These are phyloP conservation scores for Ammodytes dubius DNA, from an alignment of 2,113 vertebrate genomes.

Conservation along the genomic window DNA sequence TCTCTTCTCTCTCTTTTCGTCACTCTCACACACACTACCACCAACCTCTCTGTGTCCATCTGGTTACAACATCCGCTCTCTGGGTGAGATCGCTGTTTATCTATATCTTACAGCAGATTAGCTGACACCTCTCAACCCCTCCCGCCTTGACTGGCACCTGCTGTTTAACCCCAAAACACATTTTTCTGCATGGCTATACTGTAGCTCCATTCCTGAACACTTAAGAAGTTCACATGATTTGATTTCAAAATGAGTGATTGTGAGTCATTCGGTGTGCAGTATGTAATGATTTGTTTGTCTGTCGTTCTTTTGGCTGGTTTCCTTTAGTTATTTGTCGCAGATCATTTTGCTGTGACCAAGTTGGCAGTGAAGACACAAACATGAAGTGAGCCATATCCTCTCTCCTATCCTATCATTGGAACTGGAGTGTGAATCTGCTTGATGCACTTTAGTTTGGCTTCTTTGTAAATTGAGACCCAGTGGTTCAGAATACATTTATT, in stretches of 20 bases:
- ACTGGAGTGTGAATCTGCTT: slow-evolving; percentile 24
- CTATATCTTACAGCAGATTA: slow-evolving; percentile 69
- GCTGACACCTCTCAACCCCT: slow-evolving; percentile 56
- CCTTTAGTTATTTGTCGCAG: slow-evolving; percentile 17
- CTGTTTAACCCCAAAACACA: slow-evolving; percentile 40
- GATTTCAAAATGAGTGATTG: neutral
- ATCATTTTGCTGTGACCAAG: slow-evolving; percentile 44
- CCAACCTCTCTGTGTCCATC: slow-evolving; percentile 64
- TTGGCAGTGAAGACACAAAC: slow-evolving; percentile 43
- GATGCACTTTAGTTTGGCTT: slow-evolving; percentile 6
- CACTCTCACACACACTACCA: slow-evolving; percentile 38
- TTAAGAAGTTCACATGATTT: neutral
- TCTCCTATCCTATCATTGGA: slow-evolving; percentile 3
- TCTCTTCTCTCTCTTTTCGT: neutral
- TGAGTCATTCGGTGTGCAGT: neutral
- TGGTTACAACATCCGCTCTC: slow-evolving; percentile 67
- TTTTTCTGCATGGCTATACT: slow-evolving; percentile 33
- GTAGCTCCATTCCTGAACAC: slow-evolving; percentile 29
- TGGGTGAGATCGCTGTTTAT: slow-evolving; percentile 76
- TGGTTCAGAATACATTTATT: slow-evolving; percentile 1
- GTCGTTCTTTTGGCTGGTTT: slow-evolving; percentile 3
- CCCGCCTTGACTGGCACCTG: slow-evolving; percentile 44
- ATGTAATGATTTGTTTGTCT: neutral
- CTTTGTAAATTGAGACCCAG: slow-evolving; percentile 3
- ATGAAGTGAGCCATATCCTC: slow-evolving; percentile 22